Conservation (phyloP, 2,888 invertebrate genomes). For the Hybos culiciformis region DNA sequence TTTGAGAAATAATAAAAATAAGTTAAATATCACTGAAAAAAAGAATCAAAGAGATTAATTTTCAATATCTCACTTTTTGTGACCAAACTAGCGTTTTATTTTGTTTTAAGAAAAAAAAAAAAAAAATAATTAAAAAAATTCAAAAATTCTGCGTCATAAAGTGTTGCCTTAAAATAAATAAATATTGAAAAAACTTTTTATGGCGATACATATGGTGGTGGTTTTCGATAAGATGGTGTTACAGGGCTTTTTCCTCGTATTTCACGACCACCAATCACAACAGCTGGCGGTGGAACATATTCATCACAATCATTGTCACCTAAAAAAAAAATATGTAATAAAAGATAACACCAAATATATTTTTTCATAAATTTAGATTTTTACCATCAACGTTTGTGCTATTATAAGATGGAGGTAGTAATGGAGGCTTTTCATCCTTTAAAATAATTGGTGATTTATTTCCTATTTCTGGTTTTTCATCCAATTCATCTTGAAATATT, state of each 20-base stretch:
- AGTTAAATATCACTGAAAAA: too few species aligned
- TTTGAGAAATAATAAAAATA: too few species aligned
- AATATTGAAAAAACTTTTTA: too few species aligned
- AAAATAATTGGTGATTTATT: slow-evolving; percentile 88
- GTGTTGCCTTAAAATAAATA: too few species aligned
- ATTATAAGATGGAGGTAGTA: slow-evolving; percentile 56
- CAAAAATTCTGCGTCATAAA: too few species aligned
- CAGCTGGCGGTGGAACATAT: slow-evolving; percentile 80
- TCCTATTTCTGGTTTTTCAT: slow-evolving; percentile 78
- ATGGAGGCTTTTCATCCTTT: slow-evolving; percentile 88
- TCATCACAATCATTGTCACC: slow-evolving; percentile 49
- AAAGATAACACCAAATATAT: background rate
- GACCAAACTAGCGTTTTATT: too few species aligned
- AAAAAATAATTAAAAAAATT: too few species aligned
- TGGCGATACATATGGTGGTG: slow-evolving; percentile 94
- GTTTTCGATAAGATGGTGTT: slow-evolving; percentile 85
- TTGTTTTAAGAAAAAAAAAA: too few species aligned
- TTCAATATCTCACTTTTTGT: too few species aligned
- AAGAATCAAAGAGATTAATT: too few species aligned
- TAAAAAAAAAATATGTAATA: slow-evolving; percentile 11
- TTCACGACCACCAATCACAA: slow-evolving; percentile 48
- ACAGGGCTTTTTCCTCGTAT: slow-evolving; percentile 62
- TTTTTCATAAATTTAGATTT: slow-evolving; percentile 5
- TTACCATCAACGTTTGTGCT: slow-evolving; percentile 34
- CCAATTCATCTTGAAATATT: slow-evolving; percentile 93